A percentile compares a stretch with the other conserved stretches of the same genome.
phyloP scores from a whole-genome alignment of 2,888 invertebrate species.

The Malthinus flaveolus region DNA sequence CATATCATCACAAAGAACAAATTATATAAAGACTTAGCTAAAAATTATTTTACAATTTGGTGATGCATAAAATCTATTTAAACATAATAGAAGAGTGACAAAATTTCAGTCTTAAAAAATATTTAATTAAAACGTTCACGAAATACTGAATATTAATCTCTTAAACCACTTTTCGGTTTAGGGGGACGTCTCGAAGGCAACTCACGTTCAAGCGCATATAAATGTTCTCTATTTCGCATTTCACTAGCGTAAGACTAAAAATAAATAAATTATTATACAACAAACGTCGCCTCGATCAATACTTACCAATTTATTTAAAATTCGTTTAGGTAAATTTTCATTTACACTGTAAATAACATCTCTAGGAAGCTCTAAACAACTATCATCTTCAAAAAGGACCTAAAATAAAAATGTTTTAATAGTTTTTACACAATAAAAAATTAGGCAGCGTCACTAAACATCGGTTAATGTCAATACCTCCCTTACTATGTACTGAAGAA shows the following conservation, averaged over 20 bases:
- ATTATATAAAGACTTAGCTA: too few species aligned
- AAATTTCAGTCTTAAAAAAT: too few species aligned
- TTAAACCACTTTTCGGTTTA: conserved; percentile 30
- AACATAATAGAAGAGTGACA: too few species aligned
- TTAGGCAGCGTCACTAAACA: too few species aligned
- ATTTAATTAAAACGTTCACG: too few species aligned
- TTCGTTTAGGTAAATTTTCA: conserved; percentile 18
- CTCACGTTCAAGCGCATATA: conserved; percentile 54
- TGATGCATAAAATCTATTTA: too few species aligned
- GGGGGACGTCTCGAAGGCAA: conserved; percentile 45
- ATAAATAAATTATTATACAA: conserved; percentile 37
- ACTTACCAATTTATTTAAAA: conserved; percentile 20
- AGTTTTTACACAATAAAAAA: background rate
- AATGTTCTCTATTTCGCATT: conserved; percentile 58
- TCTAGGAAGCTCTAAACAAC: conserved; percentile 55
- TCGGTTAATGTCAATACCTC: too few species aligned
- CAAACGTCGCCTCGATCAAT: conserved; percentile 11
- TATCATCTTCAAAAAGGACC: conserved; percentile 58
- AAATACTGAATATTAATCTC: too few species aligned
- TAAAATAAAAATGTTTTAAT: conserved; percentile 36
- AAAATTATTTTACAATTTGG: too few species aligned
- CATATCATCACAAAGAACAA: too few species aligned
- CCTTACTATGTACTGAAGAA: too few species aligned
- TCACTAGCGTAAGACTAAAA: conserved; percentile 57
- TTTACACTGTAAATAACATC: conserved; percentile 45